phyloP scores from a whole-genome alignment of 2,797 vertebrate species.

The Hypotaenidia philippensis region DNA sequence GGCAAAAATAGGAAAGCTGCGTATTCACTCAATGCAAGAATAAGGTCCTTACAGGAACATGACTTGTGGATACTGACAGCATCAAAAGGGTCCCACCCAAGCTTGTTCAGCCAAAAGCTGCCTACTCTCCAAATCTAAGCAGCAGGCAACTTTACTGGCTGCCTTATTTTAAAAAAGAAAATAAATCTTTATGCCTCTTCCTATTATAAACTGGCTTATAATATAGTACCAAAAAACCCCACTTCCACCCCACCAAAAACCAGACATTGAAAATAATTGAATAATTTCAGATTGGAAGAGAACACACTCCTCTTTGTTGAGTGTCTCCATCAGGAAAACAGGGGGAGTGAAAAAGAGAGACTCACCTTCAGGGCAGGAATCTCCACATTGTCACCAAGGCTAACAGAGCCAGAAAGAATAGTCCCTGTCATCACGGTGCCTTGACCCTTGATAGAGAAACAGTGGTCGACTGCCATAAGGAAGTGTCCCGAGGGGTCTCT shows the following conservation, averaged over 20 bases:
- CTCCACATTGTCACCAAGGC: conserved; percentile 93
- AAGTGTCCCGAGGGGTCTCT: conserved; percentile 92
- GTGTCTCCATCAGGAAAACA: not conserved
- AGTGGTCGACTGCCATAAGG: conserved; percentile 97
- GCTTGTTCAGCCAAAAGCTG: not conserved
- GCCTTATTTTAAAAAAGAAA: not conserved
- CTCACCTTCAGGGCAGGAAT: conserved; percentile 96
- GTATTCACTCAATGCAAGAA: not conserved
- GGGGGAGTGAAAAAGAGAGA: conserved; percentile 26
- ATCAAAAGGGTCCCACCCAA: not conserved
- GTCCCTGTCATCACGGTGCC: conserved; percentile 99
- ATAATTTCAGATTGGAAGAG: not conserved
- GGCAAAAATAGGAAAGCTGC: not conserved
- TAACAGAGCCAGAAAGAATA: conserved; percentile 93
- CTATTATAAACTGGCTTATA: not conserved
- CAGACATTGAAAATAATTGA: not conserved
- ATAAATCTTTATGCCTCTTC: not conserved
- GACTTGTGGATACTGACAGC: not conserved
- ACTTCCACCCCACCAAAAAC: not conserved
- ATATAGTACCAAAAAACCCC: not conserved
- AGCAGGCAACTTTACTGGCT: not conserved
- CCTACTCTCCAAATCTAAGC: not conserved
- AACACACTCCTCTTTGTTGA: conserved; percentile 41
- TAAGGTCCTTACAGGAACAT: not conserved
- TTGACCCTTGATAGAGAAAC: conserved; percentile 97